phyloP scores from a whole-genome alignment of 2,113 vertebrate species.

The Tachysurus vachellii region DNA sequence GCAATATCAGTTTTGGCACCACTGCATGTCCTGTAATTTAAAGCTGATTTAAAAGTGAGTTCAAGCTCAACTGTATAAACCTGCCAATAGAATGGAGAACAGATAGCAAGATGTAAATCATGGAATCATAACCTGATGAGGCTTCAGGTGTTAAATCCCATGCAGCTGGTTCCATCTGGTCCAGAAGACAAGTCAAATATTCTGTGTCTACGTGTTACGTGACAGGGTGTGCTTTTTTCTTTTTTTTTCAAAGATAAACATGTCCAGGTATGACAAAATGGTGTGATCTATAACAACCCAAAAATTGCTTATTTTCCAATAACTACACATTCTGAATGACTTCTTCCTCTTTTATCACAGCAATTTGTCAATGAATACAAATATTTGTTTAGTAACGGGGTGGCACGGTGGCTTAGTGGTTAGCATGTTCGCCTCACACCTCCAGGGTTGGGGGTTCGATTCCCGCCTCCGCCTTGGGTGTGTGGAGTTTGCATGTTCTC shows the following conservation, averaged over 20 bases:
- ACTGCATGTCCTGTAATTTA: not conserved
- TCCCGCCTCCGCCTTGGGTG: too few species aligned
- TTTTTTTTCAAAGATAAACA: not conserved
- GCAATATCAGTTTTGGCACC: not conserved
- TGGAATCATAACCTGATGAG: slow-evolving; percentile 4
- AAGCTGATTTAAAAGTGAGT: slow-evolving; percentile 2
- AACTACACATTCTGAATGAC: not conserved
- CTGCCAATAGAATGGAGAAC: not conserved
- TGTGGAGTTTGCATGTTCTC: too few species aligned
- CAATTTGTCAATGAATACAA: not conserved
- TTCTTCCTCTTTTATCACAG: not conserved
- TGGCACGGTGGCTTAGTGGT: too few species aligned
- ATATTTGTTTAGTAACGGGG: not conserved
- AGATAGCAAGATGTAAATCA: slow-evolving; percentile 32
- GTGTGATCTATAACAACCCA: not conserved
- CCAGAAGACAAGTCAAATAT: not conserved
- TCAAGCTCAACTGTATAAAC: not conserved
- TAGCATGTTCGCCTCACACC: too few species aligned
- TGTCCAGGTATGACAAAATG: not conserved
- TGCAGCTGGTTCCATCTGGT: slow-evolving; percentile 5
- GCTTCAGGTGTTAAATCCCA: slow-evolving; percentile 14
- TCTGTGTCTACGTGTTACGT: not conserved
- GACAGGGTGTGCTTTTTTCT: not conserved
- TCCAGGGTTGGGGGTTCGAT: too few species aligned
- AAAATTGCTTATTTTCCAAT: not conserved